Evolutionary conservation across 2,113 vertebrate genomes (phyloP).

Genomic region (Carollia perspicillata): DNA sequence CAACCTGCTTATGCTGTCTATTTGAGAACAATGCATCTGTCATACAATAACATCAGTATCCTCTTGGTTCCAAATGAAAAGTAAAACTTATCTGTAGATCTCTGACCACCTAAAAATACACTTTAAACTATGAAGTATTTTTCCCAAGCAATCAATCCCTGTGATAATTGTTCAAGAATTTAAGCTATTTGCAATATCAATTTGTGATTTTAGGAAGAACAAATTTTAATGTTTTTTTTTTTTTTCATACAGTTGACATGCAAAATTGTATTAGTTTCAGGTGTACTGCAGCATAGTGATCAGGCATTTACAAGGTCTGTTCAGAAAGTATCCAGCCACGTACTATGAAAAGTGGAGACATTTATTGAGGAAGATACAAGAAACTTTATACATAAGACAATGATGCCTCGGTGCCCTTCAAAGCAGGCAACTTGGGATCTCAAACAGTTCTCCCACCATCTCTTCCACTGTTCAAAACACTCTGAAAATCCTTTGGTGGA

Average conservation of each 20-base stretch:
- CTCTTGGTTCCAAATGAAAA: neutral
- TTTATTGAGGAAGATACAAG: too few species aligned
- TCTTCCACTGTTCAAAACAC: too few species aligned
- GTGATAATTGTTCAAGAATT: neutral
- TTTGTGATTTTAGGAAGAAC: neutral
- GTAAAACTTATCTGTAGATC: neutral
- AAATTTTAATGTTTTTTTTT: neutral
- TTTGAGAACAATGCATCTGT: neutral
- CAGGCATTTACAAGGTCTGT: neutral
- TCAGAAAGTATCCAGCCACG: too few species aligned
- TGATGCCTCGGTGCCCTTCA: too few species aligned
- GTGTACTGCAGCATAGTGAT: neutral
- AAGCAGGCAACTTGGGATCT: too few species aligned
- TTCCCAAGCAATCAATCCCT: neutral
- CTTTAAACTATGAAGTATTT: neutral
- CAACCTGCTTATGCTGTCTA: conserved; percentile 31
- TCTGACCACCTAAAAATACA: neutral
- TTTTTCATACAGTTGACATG: neutral
- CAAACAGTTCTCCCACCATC: too few species aligned
- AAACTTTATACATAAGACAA: too few species aligned
- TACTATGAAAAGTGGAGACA: too few species aligned
- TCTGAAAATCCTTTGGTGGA: too few species aligned
- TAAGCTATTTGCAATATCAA: neutral
- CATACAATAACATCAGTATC: conserved; percentile 28
- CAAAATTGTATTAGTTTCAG: neutral